phyloP scores from a whole-genome alignment of 2,797 vertebrate species.

The Oreonectes daqikongensis region DNA sequence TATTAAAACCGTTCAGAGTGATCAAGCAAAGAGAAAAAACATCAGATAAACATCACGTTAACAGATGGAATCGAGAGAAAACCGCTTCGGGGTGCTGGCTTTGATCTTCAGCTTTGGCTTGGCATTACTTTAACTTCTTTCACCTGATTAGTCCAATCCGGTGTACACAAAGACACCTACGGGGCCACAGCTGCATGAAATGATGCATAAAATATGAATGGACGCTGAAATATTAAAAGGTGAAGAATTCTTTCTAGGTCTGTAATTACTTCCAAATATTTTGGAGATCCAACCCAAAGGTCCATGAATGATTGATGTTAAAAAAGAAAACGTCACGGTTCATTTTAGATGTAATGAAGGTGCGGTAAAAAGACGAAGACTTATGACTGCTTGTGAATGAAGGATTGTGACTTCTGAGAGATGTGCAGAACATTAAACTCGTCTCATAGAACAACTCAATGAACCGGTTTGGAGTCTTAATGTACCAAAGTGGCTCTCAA shows the following conservation, averaged over 20 bases:
- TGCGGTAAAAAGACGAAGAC: neutral
- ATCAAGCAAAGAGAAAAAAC: conserved; percentile 48
- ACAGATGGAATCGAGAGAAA: conserved; percentile 68
- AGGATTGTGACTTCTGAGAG: conserved; percentile 1
- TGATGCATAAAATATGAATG: conserved; percentile 73
- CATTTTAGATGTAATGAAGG: conserved; percentile 26
- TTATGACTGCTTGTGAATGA: neutral
- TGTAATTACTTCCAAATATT: conserved; percentile 41
- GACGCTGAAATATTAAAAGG: conserved; percentile 73
- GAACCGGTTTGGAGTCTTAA: neutral
- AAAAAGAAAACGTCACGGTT: conserved; percentile 28
- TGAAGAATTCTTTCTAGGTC: conserved; percentile 51
- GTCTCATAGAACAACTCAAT: neutral
- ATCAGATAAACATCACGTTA: conserved; percentile 62
- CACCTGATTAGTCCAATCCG: conserved; percentile 57
- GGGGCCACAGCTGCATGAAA: conserved; percentile 2
- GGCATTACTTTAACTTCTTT: conserved; percentile 54
- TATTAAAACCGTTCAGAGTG: conserved; percentile 51
- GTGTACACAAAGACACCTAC: conserved; percentile 35
- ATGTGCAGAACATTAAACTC: neutral
- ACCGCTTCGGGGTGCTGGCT: conserved; percentile 63
- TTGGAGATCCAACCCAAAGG: neutral
- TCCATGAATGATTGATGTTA: conserved; percentile 46
- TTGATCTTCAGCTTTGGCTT: conserved; percentile 76
- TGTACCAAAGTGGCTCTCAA: neutral